Evolutionary conservation across 2,797 vertebrate genomes (phyloP).

Genomic region (Crenichthys baileyi): DNA sequence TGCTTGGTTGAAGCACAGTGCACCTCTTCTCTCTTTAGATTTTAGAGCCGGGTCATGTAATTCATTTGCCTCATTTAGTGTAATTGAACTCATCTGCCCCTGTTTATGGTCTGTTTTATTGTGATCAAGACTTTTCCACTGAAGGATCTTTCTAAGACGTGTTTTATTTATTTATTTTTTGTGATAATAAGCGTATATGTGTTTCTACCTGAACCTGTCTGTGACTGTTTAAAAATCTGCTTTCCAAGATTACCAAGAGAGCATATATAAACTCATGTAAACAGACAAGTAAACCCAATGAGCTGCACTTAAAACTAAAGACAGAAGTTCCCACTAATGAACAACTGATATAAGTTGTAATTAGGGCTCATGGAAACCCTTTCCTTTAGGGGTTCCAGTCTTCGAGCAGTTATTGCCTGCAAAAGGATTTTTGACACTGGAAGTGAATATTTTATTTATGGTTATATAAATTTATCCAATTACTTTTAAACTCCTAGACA

Average conservation of each 20-base stretch:
- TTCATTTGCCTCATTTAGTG: conserved; percentile 48
- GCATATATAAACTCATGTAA: neutral
- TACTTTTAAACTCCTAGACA: neutral
- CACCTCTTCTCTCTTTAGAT: conserved; percentile 54
- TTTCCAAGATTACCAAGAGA: neutral
- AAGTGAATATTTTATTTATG: conserved; percentile 9
- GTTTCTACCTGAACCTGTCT: neutral
- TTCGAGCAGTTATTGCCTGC: neutral
- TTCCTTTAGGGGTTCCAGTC: neutral
- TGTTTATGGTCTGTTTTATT: conserved; percentile 29
- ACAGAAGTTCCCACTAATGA: neutral
- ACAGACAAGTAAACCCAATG: neutral
- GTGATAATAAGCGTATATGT: neutral
- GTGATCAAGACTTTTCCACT: neutral
- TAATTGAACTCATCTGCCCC: conserved; percentile 46
- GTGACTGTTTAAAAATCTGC: neutral
- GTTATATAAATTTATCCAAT: conserved; percentile 16
- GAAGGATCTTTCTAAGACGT: neutral
- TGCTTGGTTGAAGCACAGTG: conserved; percentile 37
- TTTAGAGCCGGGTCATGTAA: conserved; percentile 40
- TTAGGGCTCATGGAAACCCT: neutral
- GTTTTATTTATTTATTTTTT: neutral
- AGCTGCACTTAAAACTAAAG: neutral
- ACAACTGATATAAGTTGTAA: neutral
- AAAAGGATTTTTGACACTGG: neutral